Evolutionary conservation across 1,140 invertebrate species (phyloP).

Genomic region (Scaptomyza montana): DNA sequence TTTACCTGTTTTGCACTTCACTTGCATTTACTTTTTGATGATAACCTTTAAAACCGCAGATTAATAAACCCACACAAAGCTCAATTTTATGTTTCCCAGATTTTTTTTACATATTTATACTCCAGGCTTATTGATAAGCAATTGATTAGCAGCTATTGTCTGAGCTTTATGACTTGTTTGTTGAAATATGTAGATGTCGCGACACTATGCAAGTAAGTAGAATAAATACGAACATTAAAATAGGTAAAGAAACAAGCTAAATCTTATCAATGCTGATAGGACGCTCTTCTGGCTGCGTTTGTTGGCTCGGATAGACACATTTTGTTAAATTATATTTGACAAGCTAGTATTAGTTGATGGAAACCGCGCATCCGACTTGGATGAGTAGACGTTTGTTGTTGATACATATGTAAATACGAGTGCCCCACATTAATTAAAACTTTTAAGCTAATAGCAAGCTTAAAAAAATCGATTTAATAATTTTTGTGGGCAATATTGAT

Average conservation of each 20-base stretch:
- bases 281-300: not conserved
- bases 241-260: constrained; percentile 7
- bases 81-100: constrained; percentile 6
- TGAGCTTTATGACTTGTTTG: constrained; percentile 62
- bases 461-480: not conserved
- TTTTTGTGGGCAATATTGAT: constrained; percentile 4
- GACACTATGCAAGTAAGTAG: constrained; percentile 6
- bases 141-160: constrained; percentile 48
- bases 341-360: constrained; percentile 10
- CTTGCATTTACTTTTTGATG: not conserved
- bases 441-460: constrained; percentile 8
- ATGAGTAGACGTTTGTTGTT: constrained; percentile 6
- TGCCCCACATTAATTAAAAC: constrained; percentile 24
- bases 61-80: not conserved
- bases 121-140: constrained; percentile 28
- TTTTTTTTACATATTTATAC: not conserved
- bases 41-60: constrained; percentile 6
- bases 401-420: constrained; percentile 25
- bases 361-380: constrained; percentile 15
- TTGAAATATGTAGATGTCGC: constrained; percentile 8
- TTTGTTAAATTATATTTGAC: constrained; percentile 20
- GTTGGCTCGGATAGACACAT: not conserved
- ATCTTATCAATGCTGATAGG: constrained; percentile 43
- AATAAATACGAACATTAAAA: constrained; percentile 9
- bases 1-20: not conserved